A percentile compares a stretch with the other conserved stretches of the same genome.
Evolutionary conservation across 2,113 vertebrate species (phyloP).

Genomic region (Neomonachus schauinslandi): DNA sequence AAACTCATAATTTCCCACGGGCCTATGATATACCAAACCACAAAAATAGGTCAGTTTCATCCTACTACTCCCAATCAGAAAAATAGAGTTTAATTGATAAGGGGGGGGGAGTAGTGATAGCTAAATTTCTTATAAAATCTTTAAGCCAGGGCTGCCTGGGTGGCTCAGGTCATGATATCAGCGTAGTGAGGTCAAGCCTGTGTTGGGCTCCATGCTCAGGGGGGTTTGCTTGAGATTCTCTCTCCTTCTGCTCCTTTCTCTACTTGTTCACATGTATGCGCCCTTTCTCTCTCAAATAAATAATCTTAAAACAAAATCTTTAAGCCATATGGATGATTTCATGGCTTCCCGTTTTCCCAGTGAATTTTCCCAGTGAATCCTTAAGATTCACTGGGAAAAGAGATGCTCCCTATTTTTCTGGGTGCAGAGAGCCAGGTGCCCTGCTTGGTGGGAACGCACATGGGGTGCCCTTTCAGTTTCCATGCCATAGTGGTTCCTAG

Average conservation of each 20-base stretch:
- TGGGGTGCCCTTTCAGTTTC: not conserved
- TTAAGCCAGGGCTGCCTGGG: not conserved
- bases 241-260: not conserved
- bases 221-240: not conserved
- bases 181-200: not conserved
- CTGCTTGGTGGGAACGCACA: not conserved
- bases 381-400: not conserved
- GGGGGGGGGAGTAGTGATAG: not conserved
- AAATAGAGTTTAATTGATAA: not conserved
- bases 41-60: not conserved
- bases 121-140: not conserved
- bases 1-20: conserved; percentile 16
- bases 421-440: not conserved
- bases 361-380: not conserved
- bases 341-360: not conserved
- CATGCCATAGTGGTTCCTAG: not conserved
- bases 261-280: not conserved
- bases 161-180: not conserved
- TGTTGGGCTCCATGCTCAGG: not conserved
- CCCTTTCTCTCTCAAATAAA: not conserved
- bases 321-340: not conserved
- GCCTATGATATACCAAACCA: not conserved
- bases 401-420: not conserved
- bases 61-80: not conserved
- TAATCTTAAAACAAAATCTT: not conserved